These are phyloP conservation scores for Malurus cyaneus DNA, from an alignment of 2,113 vertebrate genomes.

Conservation along the genomic window DNA sequence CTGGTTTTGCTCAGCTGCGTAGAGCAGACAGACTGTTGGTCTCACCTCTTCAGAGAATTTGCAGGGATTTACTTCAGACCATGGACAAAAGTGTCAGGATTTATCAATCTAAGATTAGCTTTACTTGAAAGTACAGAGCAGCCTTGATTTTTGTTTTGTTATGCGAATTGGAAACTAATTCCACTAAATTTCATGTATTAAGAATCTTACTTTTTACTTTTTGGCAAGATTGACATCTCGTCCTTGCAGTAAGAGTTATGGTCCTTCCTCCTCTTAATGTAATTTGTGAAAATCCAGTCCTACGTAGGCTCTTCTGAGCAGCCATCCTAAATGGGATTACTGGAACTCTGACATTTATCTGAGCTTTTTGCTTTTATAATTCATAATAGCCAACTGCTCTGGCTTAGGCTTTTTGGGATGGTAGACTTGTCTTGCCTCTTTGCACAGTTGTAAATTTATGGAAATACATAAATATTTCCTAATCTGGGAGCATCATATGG, in stretches of 20 bases:
- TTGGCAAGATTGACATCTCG: background rate
- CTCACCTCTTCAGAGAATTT: background rate
- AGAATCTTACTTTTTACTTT: background rate
- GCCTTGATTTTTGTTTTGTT: background rate
- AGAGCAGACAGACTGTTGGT: background rate
- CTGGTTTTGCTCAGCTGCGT: background rate
- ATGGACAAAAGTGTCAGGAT: background rate
- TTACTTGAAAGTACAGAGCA: background rate
- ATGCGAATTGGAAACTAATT: background rate
- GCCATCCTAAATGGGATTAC: slow-evolving; percentile 23
- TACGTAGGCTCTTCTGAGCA: background rate
- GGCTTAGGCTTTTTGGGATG: background rate
- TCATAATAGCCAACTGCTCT: slow-evolving; percentile 5
- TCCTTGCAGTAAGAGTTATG: background rate
- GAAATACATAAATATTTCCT: slow-evolving; percentile 50
- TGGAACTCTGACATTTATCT: background rate
- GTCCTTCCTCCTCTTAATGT: background rate
- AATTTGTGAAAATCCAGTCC: slow-evolving; percentile 18
- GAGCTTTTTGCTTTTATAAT: slow-evolving; percentile 40
- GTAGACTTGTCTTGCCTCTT: background rate
- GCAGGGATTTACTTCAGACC: background rate
- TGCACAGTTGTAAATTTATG: background rate
- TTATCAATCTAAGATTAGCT: background rate
- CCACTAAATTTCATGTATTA: background rate
- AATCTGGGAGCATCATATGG: background rate